Conservation (phyloP, 2,113 vertebrate genomes). For the Rhinopomastus cyanomelas region DNA sequence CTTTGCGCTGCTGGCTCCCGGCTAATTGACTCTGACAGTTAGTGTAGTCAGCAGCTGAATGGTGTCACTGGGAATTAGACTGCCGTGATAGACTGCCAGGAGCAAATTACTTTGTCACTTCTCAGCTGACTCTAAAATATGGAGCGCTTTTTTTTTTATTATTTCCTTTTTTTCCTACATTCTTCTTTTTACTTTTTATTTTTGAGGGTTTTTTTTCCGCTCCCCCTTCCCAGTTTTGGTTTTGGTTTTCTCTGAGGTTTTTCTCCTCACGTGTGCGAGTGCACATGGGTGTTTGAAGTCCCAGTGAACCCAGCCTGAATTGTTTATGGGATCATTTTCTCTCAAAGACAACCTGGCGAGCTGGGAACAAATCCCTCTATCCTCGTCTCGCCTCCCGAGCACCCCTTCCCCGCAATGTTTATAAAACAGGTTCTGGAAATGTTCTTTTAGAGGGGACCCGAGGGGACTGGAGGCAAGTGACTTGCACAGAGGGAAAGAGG, state of each 20-base stretch:
- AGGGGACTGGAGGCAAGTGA: not conserved
- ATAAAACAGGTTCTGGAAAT: conserved; percentile 28
- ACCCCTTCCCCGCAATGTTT: not conserved
- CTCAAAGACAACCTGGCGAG: not conserved
- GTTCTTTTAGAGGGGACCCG: not conserved
- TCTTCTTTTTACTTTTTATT: not conserved
- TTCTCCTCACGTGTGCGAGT: not conserved
- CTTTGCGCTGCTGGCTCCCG: conserved; percentile 69
- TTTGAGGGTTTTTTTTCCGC: not conserved
- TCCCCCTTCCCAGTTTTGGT: not conserved
- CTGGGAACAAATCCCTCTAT: not conserved
- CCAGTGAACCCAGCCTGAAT: not conserved
- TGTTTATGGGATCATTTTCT: conserved; percentile 33
- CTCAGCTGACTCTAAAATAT: conserved; percentile 72
- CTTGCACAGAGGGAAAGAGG: not conserved
- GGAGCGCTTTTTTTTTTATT: not conserved
- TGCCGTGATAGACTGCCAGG: conserved; percentile 76
- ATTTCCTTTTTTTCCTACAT: not conserved
- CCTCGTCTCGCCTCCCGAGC: not conserved
- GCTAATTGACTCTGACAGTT: conserved; percentile 80
- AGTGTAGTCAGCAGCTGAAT: conserved; percentile 78
- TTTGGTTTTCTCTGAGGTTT: conserved; percentile 13
- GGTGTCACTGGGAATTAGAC: conserved; percentile 78
- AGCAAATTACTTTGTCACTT: conserved; percentile 79
- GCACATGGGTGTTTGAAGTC: not conserved